Conservation (phyloP, 2,888 invertebrate genomes). For the Ectemnius cavifrons region DNA sequence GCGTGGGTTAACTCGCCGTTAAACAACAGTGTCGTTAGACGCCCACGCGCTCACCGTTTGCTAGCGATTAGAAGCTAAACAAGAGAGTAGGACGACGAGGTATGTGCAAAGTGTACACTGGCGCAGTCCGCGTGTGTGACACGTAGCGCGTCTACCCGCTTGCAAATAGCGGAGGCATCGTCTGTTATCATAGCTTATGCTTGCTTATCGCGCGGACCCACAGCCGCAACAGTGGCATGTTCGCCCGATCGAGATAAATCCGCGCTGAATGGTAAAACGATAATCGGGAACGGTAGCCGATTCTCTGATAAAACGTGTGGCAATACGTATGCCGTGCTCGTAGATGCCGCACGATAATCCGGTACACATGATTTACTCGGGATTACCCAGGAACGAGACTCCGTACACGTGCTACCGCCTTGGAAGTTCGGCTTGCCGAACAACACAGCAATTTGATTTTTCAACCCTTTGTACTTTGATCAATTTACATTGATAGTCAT, state of each 20-base stretch:
- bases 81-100: conserved; percentile 50
- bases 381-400: not conserved
- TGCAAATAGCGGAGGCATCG: conserved; percentile 27
- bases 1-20: conserved; percentile 26
- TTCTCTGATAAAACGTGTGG: conserved; percentile 41
- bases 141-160: conserved; percentile 33
- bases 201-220: conserved; percentile 46
- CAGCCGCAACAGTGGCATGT: conserved; percentile 50
- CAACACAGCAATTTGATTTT: no score
- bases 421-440: no score
- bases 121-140: not conserved
- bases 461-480: no score
- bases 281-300: conserved; percentile 51
- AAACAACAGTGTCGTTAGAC: conserved; percentile 27
- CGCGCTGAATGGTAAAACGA: conserved; percentile 59
- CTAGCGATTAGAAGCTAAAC: conserved; percentile 48
- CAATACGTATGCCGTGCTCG: conserved; percentile 35
- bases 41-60: conserved; percentile 40
- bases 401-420: not conserved
- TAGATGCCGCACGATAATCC: conserved; percentile 47
- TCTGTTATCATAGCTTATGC: conserved; percentile 54
- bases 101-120: conserved; percentile 40
- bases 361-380: conserved; percentile 22
- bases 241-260: conserved; percentile 58
- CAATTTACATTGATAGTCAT: no score